These are phyloP conservation scores for Sarcophaga subvicina DNA, from an alignment of 2,888 invertebrate species.

Conservation along the genomic window DNA sequence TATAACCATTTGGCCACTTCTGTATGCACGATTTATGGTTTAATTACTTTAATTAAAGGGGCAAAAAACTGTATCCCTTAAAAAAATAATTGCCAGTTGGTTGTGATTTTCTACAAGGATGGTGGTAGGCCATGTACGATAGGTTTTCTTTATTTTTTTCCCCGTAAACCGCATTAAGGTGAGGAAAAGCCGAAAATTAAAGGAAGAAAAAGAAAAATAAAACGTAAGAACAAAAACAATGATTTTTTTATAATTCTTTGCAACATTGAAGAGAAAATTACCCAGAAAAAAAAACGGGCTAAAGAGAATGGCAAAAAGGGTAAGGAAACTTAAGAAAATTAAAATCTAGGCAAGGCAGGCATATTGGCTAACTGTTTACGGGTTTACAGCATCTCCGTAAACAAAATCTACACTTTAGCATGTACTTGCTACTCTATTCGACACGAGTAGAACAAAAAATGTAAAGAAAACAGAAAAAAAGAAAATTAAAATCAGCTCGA, in stretches of 20 bases:
- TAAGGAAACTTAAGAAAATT: background rate
- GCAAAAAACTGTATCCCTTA: too few relatives aligned
- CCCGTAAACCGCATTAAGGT: slow-evolving; percentile 54
- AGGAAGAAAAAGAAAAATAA: slow-evolving; percentile 18
- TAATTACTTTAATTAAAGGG: too few relatives aligned
- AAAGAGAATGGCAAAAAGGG: background rate
- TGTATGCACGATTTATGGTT: too few relatives aligned
- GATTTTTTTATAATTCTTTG: slow-evolving; percentile 17
- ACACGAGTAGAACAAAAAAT: slow-evolving; percentile 5
- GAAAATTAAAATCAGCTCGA: slow-evolving; percentile 33
- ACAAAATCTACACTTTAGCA: slow-evolving; percentile 68
- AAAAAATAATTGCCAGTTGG: too few relatives aligned
- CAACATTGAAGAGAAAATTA: slow-evolving; percentile 17
- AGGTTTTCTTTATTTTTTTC: too few relatives aligned
- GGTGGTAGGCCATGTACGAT: too few relatives aligned
- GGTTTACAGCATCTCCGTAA: slow-evolving; percentile 46
- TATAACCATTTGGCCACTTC: too few relatives aligned
- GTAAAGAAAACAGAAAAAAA: background rate
- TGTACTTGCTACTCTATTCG: slow-evolving; percentile 41
- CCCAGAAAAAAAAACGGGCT: slow-evolving; percentile 26
- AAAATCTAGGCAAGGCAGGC: slow-evolving; percentile 1
- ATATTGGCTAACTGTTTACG: slow-evolving; percentile 63
- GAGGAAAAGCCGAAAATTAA: slow-evolving; percentile 52
- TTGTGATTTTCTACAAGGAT: too few relatives aligned
- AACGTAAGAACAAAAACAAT: background rate